A percentile compares a stretch with the other conserved stretches of the same genome.
phyloP scores from a whole-genome alignment of 1,140 invertebrate genomes.

The Zelostemma sp. region DNA sequence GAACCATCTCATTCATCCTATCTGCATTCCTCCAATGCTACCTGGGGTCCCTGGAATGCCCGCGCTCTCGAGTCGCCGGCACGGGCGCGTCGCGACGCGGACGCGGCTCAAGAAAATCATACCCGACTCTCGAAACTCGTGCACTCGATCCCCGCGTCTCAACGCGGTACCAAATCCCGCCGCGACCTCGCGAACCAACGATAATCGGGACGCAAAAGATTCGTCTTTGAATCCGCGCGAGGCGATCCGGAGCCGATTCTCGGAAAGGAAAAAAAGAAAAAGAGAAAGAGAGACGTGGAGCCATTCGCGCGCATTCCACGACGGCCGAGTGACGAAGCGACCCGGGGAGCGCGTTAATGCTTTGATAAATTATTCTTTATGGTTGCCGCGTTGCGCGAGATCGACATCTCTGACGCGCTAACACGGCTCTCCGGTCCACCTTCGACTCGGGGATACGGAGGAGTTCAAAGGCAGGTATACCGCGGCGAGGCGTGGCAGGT shows the following conservation, averaged over 20 bases:
- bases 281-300: no score
- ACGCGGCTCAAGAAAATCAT: no score
- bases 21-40: conserved; percentile 67
- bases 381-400: conserved; percentile 29
- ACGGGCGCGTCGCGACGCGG: no score
- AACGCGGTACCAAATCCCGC: no score
- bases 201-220: no score
- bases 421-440: conserved; percentile 37
- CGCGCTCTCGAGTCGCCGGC: no score
- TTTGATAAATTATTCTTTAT: conserved; percentile 45
- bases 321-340: not conserved
- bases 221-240: no score
- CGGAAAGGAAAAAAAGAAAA: no score
- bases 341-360: conserved; percentile 30
- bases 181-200: no score
- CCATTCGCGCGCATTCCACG: conserved; percentile 4
- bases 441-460: conserved; percentile 41
- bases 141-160: no score
- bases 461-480: conserved; percentile 46
- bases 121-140: no score
- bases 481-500: conserved; percentile 21
- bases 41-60: conserved; percentile 65
- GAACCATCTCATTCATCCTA: conserved; percentile 67
- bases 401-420: conserved; percentile 40
- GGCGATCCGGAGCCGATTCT: no score